Evolutionary conservation across 2,888 invertebrate genomes (phyloP).

Genomic region (Ecliptopera silaceata): DNA sequence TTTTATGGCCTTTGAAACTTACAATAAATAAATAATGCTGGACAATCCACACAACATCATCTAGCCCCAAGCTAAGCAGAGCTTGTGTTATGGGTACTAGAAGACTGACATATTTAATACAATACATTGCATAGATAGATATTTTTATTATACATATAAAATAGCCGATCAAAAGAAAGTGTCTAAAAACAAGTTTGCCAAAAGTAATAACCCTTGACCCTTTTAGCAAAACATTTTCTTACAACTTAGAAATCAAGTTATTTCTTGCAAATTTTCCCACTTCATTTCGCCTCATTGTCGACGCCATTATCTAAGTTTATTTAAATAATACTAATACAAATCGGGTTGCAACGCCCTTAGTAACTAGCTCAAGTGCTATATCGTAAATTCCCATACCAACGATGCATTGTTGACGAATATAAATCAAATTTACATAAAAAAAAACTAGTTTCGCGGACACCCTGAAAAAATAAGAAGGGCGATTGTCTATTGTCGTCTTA

Average conservation of each 20-base stretch:
- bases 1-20: too few species aligned
- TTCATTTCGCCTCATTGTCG: conserved; percentile 55
- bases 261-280: conserved; percentile 57
- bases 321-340: conserved; percentile 38
- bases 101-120: too few species aligned
- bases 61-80: too few species aligned
- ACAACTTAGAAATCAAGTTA: conserved; percentile 49
- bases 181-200: conserved; percentile 22
- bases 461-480: conserved; percentile 61
- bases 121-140: too few species aligned
- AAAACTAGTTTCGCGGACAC: conserved; percentile 69
- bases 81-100: too few species aligned
- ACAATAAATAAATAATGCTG: too few species aligned
- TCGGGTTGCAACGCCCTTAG: conserved; percentile 53
- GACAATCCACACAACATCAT: too few species aligned
- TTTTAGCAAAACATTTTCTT: conserved; percentile 53
- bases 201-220: conserved; percentile 42
- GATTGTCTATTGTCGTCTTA: conserved; percentile 55
- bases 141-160: too few species aligned
- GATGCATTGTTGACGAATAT: conserved; percentile 77
- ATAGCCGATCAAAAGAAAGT: conserved; percentile 15
- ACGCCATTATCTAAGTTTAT: conserved; percentile 48
- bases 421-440: conserved; percentile 78
- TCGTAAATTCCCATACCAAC: conserved; percentile 72
- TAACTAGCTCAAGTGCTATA: conserved; percentile 50